Percentiles rank a stretch among this genome's conserved stretches.
phyloP scores from a whole-genome alignment of 2,888 invertebrate genomes.

The Urechis unicinctus region DNA sequence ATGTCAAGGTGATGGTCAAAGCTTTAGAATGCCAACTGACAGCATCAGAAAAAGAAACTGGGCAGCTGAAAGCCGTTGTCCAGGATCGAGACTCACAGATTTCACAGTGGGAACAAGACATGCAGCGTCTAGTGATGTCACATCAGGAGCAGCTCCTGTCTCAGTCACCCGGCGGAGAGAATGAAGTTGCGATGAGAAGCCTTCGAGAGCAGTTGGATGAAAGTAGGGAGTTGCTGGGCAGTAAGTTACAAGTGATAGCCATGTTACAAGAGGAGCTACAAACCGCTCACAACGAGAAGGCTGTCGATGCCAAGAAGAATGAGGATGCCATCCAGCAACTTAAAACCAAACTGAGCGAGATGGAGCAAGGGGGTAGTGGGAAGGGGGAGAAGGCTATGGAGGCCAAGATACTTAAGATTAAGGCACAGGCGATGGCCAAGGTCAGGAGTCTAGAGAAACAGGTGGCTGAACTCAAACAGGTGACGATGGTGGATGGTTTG shows the following conservation, averaged over 20 bases:
- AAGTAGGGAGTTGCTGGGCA: constrained; percentile 36
- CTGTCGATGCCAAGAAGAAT: constrained; percentile 47
- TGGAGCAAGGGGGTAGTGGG: background rate
- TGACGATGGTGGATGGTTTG: constrained; percentile 13
- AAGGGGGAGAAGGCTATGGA: background rate
- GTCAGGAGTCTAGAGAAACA: constrained; percentile 45
- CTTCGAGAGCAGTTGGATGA: constrained; percentile 41
- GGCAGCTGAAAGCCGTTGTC: constrained; percentile 26
- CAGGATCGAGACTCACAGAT: constrained; percentile 36
- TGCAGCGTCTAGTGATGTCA: constrained; percentile 25
- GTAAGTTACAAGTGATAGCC: constrained; percentile 41
- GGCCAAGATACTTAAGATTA: constrained; percentile 41
- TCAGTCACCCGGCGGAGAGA: too few species aligned
- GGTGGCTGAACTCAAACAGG: constrained; percentile 54
- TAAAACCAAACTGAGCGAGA: background rate
- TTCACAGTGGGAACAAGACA: constrained; percentile 33
- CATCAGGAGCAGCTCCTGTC: too few species aligned
- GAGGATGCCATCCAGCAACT: background rate
- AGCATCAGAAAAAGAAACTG: constrained; percentile 25
- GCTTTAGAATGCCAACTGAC: too few species aligned
- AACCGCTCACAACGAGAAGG: too few species aligned
- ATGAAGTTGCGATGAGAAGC: constrained; percentile 27
- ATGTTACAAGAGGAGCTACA: constrained; percentile 52
- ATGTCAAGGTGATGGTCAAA: too few species aligned
- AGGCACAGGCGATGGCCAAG: constrained; percentile 43